phyloP scores from a whole-genome alignment of 2,113 vertebrate genomes.

The Sisor rabdophorus region DNA sequence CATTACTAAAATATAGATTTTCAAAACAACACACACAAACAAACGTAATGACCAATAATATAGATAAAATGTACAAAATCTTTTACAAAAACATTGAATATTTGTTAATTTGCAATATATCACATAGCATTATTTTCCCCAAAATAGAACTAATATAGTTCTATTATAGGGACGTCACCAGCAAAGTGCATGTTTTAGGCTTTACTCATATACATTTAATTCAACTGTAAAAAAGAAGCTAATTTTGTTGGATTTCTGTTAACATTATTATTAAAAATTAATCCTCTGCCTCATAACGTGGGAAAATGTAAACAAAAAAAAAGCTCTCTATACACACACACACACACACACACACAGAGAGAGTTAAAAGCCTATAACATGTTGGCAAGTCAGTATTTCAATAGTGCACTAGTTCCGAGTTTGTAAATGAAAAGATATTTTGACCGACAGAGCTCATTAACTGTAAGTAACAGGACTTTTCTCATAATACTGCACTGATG shows the following conservation, averaged over 20 bases:
- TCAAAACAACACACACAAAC: not conserved
- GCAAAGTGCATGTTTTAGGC: not conserved
- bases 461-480: slow-evolving; percentile 8
- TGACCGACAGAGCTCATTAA: not conserved
- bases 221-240: not conserved
- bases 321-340: not conserved
- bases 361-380: not conserved
- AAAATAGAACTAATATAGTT: not conserved
- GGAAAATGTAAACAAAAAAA: not conserved
- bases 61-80: not conserved
- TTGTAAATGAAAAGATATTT: too few relatives aligned
- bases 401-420: not conserved
- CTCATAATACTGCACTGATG: slow-evolving; percentile 2
- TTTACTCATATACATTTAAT: not conserved
- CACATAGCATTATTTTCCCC: not conserved
- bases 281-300: not conserved
- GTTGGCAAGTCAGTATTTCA: not conserved
- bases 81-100: not conserved
- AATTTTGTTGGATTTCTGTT: not conserved
- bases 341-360: too few relatives aligned
- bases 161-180: not conserved
- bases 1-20: slow-evolving; percentile 13
- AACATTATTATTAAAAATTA: not conserved
- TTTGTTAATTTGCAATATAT: not conserved
- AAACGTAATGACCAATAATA: not conserved